Conservation (phyloP, 2,797 vertebrate genomes). For the Malurus leucopterus region DNA sequence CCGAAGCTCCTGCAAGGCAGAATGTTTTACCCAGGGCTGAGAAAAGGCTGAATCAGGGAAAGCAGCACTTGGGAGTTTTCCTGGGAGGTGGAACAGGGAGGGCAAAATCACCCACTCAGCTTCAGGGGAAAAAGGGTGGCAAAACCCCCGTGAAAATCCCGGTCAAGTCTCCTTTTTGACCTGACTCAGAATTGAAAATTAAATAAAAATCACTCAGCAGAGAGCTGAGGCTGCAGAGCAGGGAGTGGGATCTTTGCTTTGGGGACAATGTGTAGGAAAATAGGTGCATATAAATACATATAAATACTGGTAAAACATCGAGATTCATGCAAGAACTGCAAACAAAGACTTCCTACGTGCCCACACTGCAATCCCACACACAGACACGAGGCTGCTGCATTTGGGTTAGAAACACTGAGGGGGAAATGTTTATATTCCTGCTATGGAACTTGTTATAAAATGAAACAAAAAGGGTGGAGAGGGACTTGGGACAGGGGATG, state of each 20-base stretch:
- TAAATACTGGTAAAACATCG: background rate
- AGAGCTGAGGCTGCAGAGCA: background rate
- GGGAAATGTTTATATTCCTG: background rate
- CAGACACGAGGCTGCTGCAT: background rate
- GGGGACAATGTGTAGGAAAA: background rate
- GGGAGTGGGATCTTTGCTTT: background rate
- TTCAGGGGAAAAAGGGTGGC: background rate
- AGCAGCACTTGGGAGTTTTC: too few relatives aligned
- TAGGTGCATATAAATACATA: background rate
- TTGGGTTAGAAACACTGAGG: background rate
- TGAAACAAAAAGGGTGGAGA: background rate
- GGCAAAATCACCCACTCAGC: background rate
- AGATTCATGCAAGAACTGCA: background rate
- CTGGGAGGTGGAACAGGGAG: too few relatives aligned
- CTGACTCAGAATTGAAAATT: background rate
- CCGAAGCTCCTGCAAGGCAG: background rate
- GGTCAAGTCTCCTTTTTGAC: background rate
- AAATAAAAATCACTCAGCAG: background rate
- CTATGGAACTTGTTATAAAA: background rate
- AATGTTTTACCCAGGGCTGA: background rate
- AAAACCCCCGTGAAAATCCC: background rate
- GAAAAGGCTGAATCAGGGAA: too few relatives aligned
- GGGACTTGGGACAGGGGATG: background rate
- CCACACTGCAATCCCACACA: background rate
- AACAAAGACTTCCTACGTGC: background rate